Percentiles rank a stretch among this genome's conserved stretches.
These are phyloP conservation scores for Acipenser oxyrinchus DNA, from an alignment of 2,797 vertebrate species.

Conservation along the genomic window DNA sequence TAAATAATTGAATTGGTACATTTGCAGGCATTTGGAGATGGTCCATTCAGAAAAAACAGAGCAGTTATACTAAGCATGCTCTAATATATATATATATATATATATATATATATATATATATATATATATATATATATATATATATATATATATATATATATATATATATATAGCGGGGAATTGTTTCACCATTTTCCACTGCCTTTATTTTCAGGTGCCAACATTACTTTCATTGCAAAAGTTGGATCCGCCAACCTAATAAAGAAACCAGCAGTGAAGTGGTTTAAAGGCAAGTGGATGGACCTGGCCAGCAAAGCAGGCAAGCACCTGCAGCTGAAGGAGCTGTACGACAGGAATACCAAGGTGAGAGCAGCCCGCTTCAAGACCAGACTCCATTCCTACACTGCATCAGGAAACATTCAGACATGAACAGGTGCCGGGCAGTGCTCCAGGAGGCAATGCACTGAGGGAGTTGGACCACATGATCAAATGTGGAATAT, in stretches of 20 bases:
- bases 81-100: too few relatives aligned
- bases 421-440: neutral
- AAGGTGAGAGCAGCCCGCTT: slow-evolving; percentile 57
- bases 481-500: too few relatives aligned
- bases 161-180: too few relatives aligned
- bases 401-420: neutral
- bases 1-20: too few relatives aligned
- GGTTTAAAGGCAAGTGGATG: slow-evolving; percentile 99
- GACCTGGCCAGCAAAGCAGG: slow-evolving; percentile 92
- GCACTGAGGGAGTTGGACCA: neutral
- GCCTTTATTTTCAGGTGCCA: slow-evolving; percentile 60
- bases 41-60: too few relatives aligned
- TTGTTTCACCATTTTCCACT: too few relatives aligned
- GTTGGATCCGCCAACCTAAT: slow-evolving; percentile 77
- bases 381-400: neutral
- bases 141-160: too few relatives aligned
- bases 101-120: too few relatives aligned
- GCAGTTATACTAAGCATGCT: too few relatives aligned
- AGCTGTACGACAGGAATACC: slow-evolving; percentile 73
- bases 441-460: neutral
- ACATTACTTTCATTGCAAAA: slow-evolving; percentile 77
- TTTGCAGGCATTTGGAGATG: too few relatives aligned
- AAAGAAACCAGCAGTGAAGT: slow-evolving; percentile 85
- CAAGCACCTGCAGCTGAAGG: slow-evolving; percentile 84
- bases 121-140: too few relatives aligned